Percentiles rank a stretch among this genome's conserved stretches.
phyloP scores from a whole-genome alignment of 2,797 vertebrate species.

The Sparus aurata region DNA sequence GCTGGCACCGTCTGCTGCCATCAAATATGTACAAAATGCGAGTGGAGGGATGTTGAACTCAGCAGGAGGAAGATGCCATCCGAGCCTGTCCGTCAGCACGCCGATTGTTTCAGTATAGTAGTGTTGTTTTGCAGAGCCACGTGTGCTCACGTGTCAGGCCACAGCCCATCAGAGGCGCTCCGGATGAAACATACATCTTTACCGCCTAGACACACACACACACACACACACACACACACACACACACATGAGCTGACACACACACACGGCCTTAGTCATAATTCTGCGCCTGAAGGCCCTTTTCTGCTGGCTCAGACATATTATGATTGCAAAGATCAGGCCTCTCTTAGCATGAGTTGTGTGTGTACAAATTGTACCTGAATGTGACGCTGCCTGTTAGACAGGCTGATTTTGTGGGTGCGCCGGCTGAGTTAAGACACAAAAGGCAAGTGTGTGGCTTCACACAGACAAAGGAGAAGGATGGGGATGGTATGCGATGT shows the following conservation, averaged over 20 bases:
- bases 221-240: conserved; percentile 20
- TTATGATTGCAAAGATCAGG: conserved; percentile 57
- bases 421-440: conserved; percentile 3
- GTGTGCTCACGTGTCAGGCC: conserved; percentile 68
- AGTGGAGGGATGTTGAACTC: conserved; percentile 9
- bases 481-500: not conserved
- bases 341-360: conserved; percentile 28
- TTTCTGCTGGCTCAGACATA: conserved; percentile 59
- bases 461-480: not conserved
- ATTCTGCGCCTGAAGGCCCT: conserved; percentile 43
- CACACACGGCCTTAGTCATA: conserved; percentile 40
- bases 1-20: not conserved
- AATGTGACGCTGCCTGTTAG: conserved; percentile 25
- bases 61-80: not conserved
- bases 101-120: conserved; percentile 27
- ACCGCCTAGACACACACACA: conserved; percentile 34
- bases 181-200: conserved; percentile 54
- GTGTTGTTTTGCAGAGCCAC: conserved; percentile 64
- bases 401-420: conserved; percentile 20
- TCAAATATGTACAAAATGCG: conserved; percentile 5
- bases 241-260: conserved; percentile 25
- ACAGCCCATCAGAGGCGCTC: conserved; percentile 45
- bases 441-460: conserved; percentile 6
- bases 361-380: conserved; percentile 47
- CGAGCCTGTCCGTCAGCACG: not conserved